These are phyloP conservation scores for Coracias cyanogaster DNA, from an alignment of 2,797 vertebrate genomes.

Conservation along the genomic window DNA sequence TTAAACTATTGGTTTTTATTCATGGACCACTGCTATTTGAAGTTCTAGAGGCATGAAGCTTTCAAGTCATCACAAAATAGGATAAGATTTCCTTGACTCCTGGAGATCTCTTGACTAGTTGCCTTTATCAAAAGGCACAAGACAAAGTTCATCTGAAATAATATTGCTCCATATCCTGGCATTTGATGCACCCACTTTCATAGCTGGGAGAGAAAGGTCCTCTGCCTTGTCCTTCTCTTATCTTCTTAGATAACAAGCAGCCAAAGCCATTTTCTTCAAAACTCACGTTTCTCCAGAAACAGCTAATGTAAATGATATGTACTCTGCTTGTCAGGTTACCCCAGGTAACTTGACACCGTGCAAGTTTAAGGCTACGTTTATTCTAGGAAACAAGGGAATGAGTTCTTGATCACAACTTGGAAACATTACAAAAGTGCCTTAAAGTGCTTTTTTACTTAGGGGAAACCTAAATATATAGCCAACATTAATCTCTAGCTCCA, in stretches of 20 bases:
- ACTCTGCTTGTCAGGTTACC: background rate
- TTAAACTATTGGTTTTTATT: background rate
- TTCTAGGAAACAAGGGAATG: background rate
- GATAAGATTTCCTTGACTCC: background rate
- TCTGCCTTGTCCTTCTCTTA: background rate
- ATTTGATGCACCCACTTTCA: background rate
- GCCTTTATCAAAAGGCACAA: background rate
- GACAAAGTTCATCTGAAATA: background rate
- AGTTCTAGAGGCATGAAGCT: background rate
- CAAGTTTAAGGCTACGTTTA: background rate
- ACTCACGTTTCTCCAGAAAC: background rate
- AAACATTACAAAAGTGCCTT: constrained; percentile 18
- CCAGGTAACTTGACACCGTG: background rate
- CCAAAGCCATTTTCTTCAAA: background rate
- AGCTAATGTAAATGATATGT: background rate
- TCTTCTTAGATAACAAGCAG: background rate
- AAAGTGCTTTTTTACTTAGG: background rate
- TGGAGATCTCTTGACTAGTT: background rate
- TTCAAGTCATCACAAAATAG: background rate
- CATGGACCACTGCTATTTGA: background rate
- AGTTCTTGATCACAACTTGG: background rate
- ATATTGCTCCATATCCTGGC: background rate
- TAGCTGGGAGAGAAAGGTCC: background rate
- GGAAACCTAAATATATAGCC: constrained; percentile 15
- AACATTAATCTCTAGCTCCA: background rate